phyloP scores from a whole-genome alignment of 2,888 invertebrate species.

The Adineta ricciae region DNA sequence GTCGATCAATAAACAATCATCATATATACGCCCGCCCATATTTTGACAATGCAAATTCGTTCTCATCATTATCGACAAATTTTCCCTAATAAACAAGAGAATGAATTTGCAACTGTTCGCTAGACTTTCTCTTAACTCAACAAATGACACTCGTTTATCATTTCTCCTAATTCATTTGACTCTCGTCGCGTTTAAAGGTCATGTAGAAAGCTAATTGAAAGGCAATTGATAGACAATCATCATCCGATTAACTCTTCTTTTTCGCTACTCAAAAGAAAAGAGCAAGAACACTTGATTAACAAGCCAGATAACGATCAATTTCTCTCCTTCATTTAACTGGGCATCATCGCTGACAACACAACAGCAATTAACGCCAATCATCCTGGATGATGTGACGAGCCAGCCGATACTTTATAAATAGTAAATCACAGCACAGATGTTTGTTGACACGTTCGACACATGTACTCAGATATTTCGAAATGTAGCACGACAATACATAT shows the following conservation, averaged over 20 bases:
- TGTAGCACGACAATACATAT: neutral
- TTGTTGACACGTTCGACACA: neutral
- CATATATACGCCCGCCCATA: neutral
- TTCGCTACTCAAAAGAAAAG: neutral
- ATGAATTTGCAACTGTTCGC: neutral
- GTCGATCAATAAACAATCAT: neutral
- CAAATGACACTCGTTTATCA: constrained; percentile 13
- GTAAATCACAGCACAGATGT: constrained; percentile 12
- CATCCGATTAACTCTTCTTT: neutral
- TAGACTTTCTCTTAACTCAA: neutral
- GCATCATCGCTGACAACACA: neutral
- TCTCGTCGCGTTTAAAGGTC: constrained; percentile 8
- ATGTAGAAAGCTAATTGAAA: constrained; percentile 13
- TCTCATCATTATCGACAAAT: neutral
- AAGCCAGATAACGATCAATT: constrained; percentile 13
- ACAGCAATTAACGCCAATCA: constrained; percentile 15
- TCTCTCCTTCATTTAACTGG: constrained; percentile 2
- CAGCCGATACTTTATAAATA: neutral
- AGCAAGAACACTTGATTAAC: constrained; percentile 12
- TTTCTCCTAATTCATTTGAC: neutral
- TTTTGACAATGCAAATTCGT: neutral
- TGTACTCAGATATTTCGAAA: neutral
- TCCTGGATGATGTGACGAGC: neutral
- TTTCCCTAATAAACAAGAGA: neutral
- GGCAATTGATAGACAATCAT: constrained; percentile 13